Conservation (phyloP, 2,888 invertebrate genomes). For the Byasa hedistus region DNA sequence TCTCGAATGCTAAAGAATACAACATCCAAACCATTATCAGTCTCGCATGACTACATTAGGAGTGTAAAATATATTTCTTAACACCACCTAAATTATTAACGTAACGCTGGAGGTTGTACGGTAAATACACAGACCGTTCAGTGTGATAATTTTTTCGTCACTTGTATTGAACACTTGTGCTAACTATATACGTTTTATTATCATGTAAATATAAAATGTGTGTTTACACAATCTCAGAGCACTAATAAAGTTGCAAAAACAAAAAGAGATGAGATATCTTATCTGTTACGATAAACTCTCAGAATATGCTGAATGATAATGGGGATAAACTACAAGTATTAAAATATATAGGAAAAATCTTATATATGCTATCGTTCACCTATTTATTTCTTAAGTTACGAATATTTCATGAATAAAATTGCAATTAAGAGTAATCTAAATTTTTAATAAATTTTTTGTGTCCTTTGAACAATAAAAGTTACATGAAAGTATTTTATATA, state of each 20-base stretch:
- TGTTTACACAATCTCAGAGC: slow-evolving; percentile 15
- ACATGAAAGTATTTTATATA: too few species aligned
- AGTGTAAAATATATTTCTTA: not conserved
- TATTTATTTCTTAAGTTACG: too few species aligned
- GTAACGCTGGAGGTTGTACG: not conserved
- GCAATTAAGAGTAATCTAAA: too few species aligned
- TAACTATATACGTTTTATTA: slow-evolving; percentile 18
- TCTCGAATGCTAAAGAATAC: slow-evolving; percentile 22
- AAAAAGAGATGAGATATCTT: slow-evolving; percentile 30
- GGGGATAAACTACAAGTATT: slow-evolving; percentile 22
- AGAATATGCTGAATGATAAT: slow-evolving; percentile 28
- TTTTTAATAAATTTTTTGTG: too few species aligned
- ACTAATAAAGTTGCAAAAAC: slow-evolving; percentile 12
- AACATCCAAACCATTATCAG: slow-evolving; percentile 28
- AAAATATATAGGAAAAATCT: slow-evolving; percentile 12
- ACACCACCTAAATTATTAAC: slow-evolving; percentile 8
- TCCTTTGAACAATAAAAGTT: too few species aligned
- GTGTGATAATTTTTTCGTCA: slow-evolving; percentile 18
- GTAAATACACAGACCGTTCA: not conserved
- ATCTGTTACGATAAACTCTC: slow-evolving; percentile 30
- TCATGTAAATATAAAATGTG: slow-evolving; percentile 12
- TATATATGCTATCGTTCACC: slow-evolving; percentile 3
- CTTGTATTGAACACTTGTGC: slow-evolving; percentile 17
- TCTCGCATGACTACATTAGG: not conserved
- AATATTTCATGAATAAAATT: too few species aligned